These are phyloP conservation scores for Grus americana DNA, from an alignment of 2,113 vertebrate genomes.

Conservation along the genomic window DNA sequence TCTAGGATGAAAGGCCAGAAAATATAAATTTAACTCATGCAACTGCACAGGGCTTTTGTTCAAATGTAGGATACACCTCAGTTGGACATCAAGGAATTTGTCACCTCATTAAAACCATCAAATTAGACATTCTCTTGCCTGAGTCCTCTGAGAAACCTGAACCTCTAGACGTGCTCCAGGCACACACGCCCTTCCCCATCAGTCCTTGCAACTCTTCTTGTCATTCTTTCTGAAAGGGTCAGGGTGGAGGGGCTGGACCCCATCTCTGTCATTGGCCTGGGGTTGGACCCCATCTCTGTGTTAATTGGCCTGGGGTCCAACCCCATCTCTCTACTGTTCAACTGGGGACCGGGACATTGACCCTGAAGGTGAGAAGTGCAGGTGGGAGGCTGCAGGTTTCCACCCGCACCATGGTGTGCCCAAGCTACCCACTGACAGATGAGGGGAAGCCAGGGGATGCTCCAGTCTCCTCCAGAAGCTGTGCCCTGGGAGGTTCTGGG, in stretches of 20 bases:
- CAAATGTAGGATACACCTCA: not conserved
- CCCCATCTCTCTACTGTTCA: not conserved
- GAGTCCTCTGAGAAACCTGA: not conserved
- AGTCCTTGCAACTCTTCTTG: not conserved
- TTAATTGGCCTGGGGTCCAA: not conserved
- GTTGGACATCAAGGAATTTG: not conserved
- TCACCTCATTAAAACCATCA: not conserved
- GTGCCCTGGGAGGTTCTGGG: not conserved
- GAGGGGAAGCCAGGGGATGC: not conserved
- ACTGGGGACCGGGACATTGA: not conserved
- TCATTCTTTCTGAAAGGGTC: not conserved
- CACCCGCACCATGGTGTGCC: accelerated
- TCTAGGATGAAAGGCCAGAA: not conserved
- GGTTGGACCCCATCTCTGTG: not conserved
- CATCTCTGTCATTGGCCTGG: not conserved
- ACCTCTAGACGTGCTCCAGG: not conserved
- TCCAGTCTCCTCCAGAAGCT: not conserved
- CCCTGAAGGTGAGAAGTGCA: not conserved
- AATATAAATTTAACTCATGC: not conserved
- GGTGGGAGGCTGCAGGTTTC: not conserved
- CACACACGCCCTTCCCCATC: accelerated
- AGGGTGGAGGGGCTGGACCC: not conserved
- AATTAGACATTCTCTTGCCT: not conserved
- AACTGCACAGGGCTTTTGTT: not conserved
- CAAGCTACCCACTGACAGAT: not conserved